Evolutionary conservation across 2,797 vertebrate genomes (phyloP).

Genomic region (Phoeniculus purpureus): DNA sequence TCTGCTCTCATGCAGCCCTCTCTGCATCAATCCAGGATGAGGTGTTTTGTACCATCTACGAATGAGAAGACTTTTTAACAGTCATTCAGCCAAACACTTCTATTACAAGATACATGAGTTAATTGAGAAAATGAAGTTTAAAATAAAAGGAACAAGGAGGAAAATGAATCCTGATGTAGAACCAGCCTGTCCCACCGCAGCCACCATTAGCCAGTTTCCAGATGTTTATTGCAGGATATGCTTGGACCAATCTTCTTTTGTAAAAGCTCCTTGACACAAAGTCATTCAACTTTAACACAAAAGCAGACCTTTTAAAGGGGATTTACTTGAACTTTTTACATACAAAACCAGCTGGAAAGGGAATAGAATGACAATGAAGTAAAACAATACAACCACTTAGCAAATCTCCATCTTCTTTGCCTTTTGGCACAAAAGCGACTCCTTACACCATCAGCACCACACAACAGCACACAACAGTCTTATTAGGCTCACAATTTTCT

Average conservation of each 20-base stretch:
- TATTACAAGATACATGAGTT: neutral
- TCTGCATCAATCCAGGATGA: neutral
- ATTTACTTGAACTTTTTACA: slow-evolving; percentile 26
- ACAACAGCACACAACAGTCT: neutral
- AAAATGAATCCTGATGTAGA: slow-evolving; percentile 1
- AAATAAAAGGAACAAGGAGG: neutral
- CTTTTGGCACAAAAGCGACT: slow-evolving; percentile 26
- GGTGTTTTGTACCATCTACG: neutral
- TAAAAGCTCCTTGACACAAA: slow-evolving; percentile 39
- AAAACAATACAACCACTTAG: slow-evolving; percentile 39
- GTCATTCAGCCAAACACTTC: neutral
- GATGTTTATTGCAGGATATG: slow-evolving; percentile 59
- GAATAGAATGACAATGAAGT: slow-evolving; percentile 32
- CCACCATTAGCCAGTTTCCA: slow-evolving; percentile 1
- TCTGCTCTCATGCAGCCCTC: neutral
- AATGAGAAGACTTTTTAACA: neutral
- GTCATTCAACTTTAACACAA: slow-evolving; percentile 44
- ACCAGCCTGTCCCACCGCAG: neutral
- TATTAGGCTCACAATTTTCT: slow-evolving; percentile 4
- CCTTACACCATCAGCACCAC: neutral
- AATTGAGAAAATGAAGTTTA: neutral
- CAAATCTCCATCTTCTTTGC: slow-evolving; percentile 28
- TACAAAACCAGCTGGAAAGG: slow-evolving; percentile 36
- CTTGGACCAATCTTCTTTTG: slow-evolving; percentile 49
- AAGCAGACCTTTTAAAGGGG: slow-evolving; percentile 21